Evolutionary conservation across 2,797 vertebrate species (phyloP).

Genomic region (Sylvilagus floridanus): DNA sequence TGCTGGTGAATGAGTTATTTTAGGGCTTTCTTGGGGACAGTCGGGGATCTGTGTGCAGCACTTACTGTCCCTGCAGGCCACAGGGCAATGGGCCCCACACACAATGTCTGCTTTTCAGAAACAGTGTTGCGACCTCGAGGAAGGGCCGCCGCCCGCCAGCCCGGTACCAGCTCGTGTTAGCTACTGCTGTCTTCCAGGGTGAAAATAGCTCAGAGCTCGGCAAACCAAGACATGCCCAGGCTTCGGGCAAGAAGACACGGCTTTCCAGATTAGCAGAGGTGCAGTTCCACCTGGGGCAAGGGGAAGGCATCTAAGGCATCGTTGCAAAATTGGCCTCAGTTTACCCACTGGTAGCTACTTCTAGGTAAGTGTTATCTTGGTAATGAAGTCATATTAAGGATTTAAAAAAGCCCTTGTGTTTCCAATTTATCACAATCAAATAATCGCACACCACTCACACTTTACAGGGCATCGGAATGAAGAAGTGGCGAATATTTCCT

Average conservation of each 20-base stretch:
- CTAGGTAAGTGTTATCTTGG: fast-evolving
- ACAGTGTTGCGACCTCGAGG: constrained; percentile 83
- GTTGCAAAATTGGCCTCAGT: background rate
- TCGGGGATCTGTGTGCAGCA: constrained; percentile 82
- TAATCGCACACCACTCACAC: background rate
- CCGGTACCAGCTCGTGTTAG: constrained; percentile 92
- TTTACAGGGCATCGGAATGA: no score
- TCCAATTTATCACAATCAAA: background rate
- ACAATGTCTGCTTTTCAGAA: constrained; percentile 95
- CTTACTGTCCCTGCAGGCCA: constrained; percentile 86
- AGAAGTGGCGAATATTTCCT: background rate
- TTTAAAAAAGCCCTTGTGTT: background rate
- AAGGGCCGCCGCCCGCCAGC: constrained; percentile 88
- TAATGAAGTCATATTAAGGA: background rate
- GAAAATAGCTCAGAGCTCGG: constrained; percentile 48
- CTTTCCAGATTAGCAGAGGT: background rate
- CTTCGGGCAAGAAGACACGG: background rate
- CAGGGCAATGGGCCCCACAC: constrained; percentile 90
- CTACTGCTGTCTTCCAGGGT: constrained; percentile 80
- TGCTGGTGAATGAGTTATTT: background rate
- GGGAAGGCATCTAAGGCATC: fast-evolving
- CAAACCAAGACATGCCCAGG: background rate
- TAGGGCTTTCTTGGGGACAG: constrained; percentile 74
- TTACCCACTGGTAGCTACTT: fast-evolving
- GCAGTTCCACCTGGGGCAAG: background rate